These are phyloP conservation scores for Seriola dumerili DNA, from an alignment of 2,113 vertebrate species.

Conservation along the genomic window DNA sequence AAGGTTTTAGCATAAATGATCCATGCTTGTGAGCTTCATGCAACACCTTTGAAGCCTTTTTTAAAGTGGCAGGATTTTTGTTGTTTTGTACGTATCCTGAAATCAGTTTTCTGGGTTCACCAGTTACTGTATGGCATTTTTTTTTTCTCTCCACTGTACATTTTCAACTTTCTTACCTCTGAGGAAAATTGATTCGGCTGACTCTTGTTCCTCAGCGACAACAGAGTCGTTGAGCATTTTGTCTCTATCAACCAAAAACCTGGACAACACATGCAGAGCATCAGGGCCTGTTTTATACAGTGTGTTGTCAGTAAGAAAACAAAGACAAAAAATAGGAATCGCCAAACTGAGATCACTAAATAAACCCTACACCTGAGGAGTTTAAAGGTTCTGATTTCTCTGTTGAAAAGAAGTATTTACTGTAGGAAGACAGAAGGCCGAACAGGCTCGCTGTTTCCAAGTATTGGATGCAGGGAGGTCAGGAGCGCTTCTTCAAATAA, in stretches of 20 bases:
- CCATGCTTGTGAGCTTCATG: slow-evolving; percentile 55
- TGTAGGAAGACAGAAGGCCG: background rate
- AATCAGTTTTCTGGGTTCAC: slow-evolving; percentile 43
- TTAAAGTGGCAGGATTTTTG: slow-evolving; percentile 53
- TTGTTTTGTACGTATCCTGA: slow-evolving; percentile 34
- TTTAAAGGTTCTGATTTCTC: background rate
- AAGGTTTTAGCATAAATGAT: slow-evolving; percentile 73
- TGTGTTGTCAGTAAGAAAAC: slow-evolving; percentile 3
- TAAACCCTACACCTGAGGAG: background rate
- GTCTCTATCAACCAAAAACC: slow-evolving; percentile 28
- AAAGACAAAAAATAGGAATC: slow-evolving; percentile 13
- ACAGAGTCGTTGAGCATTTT: slow-evolving; percentile 6
- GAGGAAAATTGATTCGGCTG: slow-evolving; percentile 41
- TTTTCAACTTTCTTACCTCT: slow-evolving; percentile 37
- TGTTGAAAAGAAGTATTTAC: background rate
- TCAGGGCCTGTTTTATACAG: background rate
- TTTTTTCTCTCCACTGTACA: slow-evolving; percentile 16
- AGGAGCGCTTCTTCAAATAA: slow-evolving; percentile 9
- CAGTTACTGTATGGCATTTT: slow-evolving; percentile 24
- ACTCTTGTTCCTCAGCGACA: slow-evolving; percentile 22
- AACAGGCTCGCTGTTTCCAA: background rate
- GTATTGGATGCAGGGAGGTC: slow-evolving; percentile 7
- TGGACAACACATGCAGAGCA: slow-evolving; percentile 2
- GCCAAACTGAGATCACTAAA: background rate
- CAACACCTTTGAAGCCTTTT: slow-evolving; percentile 71